Evolutionary conservation across 2,113 vertebrate species (phyloP), one percentile per base, ranked within the genome.

Genomic region (Psilopsiagon aymara): DNA sequence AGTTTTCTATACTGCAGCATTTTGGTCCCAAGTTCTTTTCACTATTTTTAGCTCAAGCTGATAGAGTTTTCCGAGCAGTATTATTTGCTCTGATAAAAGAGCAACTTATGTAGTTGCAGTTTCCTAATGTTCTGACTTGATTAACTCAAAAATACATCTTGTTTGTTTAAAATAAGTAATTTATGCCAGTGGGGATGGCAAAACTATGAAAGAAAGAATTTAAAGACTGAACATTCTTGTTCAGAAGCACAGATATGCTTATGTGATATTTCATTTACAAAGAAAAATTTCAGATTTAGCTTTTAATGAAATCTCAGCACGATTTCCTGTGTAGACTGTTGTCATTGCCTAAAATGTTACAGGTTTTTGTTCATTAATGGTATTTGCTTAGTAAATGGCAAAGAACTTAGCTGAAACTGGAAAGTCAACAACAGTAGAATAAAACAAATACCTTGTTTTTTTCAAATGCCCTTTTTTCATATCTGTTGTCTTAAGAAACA

Each of bases 401-500:
- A 87, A 90, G 51, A 47, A n/a, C 31, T 76, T 14, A 46, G 47
- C 33, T 70, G 77, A 86, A 95, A 77, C 60, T 84, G 11, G 47
- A 70, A 91, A 95, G 74, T 86, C 52, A 85, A 28, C 29, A 59
- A 18, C 71, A 70, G 51, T 0, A 46, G 17, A 82, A 77, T n/a
- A 52, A 69, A 97, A 78, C 59, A 94, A 86, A 92, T 55, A 86
- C 46, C 55, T 95, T 92, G 44, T 31, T 76, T 73, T 76, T 71
- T 47, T 92, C 60, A 89, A 69, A 90, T 75, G 24, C 52, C 39
- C 59, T 74, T 86, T 66, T 81, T 89, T 68, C 24, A 57, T 70
- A 21, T 20, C 6, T 17, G 11, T 31, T 92, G 62, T 69, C 35
- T 68, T 92, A 73, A 68, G 74, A 93, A 97, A 82, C 47, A 84